Conservation (phyloP, 1,140 invertebrate species). For the Lerema accius region DNA sequence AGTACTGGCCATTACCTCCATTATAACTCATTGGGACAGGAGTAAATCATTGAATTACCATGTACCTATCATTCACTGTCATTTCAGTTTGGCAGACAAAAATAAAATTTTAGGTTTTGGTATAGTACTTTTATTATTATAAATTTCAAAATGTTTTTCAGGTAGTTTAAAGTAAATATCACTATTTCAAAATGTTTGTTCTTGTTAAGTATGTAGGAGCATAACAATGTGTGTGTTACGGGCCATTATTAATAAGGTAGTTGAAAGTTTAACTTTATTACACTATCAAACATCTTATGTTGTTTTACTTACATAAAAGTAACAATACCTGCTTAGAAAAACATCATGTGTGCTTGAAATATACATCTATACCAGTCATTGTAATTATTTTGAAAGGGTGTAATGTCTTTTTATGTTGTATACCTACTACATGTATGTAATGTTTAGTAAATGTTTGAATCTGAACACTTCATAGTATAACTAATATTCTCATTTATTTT, state of each 20-base stretch:
- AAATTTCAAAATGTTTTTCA: constrained; percentile 18
- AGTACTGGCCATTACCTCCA: constrained; percentile 57
- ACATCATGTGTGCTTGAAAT: constrained; percentile 21
- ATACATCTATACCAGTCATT: constrained; percentile 18
- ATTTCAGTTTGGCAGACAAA: constrained; percentile 40
- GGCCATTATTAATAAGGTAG: constrained; percentile 39
- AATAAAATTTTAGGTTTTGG: constrained; percentile 38
- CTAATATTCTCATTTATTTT: neutral
- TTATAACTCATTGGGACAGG: constrained; percentile 70
- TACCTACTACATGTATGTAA: neutral
- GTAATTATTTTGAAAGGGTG: constrained; percentile 5
- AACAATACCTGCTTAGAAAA: constrained; percentile 23
- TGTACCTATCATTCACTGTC: constrained; percentile 45
- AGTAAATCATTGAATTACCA: constrained; percentile 61
- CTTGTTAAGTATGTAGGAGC: constrained; percentile 33
- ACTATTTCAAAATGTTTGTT: constrained; percentile 34
- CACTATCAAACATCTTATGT: constrained; percentile 35
- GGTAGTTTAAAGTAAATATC: constrained; percentile 23
- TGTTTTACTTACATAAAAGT: constrained; percentile 37
- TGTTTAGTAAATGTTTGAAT: constrained; percentile 14
- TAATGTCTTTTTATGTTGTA: constrained; percentile 5
- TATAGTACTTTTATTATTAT: constrained; percentile 33
- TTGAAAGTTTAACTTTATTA: constrained; percentile 36
- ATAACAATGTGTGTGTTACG: constrained; percentile 38
- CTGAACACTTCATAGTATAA: neutral